Base-by-base conservation (phyloP, 2,888 invertebrate genomes). In the Biston stratarius region DNA sequence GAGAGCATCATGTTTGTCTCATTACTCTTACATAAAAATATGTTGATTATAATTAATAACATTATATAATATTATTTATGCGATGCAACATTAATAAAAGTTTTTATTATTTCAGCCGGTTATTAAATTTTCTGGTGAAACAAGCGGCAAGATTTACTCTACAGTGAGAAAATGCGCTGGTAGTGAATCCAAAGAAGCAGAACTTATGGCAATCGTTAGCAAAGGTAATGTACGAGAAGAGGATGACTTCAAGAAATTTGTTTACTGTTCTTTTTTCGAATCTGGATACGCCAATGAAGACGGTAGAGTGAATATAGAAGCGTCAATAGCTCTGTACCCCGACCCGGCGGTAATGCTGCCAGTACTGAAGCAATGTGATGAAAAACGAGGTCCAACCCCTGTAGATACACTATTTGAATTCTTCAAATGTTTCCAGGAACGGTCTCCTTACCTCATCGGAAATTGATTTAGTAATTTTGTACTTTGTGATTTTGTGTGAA, bases 361-460 rank as follows among this genome's bases (percentile, higher is more conserved):
- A n/a, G 34, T 53, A 0, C 33, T 64, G 59, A 53, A 47, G 12
- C 10, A 8, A 10, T 64, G 64, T 59, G 47, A 59, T 36, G 5
- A 53, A 40, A 12, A 53, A 40, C 36, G 45, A 11, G 55, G 55
- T 24, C 9, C 0, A 0, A 55, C 53, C 6, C 53, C 64, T 3
- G 42, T 36, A 14, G 64, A 59, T 5, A 64, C 36, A 5, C 53
- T 52, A 9, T 59, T 58, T 38, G 5, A 0, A 12, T 64, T 52
- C 15, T 64, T 64, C 33, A 64, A 52, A 36, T 65, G 64, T 33
- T 65, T 60, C 81, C 58, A 59, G 47, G 24, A 44, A 33, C 52
- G 12, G 10, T 14, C 59, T n/a, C 64, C 58, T 8, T 45, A 34
- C 33, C 45, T 52, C 1, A 64, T 53, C 7, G 52, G 58, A 12